These are phyloP conservation scores for Potorous gilbertii DNA, from an alignment of 2,797 vertebrate genomes.

Conservation along the genomic window DNA sequence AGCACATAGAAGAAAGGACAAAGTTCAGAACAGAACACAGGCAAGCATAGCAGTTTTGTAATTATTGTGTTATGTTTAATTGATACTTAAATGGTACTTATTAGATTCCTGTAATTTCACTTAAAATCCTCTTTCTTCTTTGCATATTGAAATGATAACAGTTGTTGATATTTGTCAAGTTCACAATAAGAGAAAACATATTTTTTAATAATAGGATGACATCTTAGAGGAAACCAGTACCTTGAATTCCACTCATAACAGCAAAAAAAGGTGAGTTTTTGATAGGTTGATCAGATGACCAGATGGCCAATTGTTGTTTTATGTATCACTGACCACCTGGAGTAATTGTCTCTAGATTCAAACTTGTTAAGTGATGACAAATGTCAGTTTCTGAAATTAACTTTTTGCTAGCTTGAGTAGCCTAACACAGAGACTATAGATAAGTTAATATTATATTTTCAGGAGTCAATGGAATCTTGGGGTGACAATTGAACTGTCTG, in stretches of 20 bases:
- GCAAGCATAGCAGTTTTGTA: not conserved
- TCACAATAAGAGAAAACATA: not conserved
- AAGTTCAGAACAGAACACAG: not conserved
- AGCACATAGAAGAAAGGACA: not conserved
- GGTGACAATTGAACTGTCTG: not conserved
- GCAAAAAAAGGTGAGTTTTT: not conserved
- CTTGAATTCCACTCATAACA: not conserved
- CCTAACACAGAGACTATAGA: not conserved
- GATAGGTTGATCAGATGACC: not conserved
- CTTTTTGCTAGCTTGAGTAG: not conserved
- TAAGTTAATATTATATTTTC: not conserved
- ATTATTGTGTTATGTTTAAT: not conserved
- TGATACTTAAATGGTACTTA: not conserved
- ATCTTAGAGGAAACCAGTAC: not conserved
- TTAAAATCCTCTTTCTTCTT: not conserved
- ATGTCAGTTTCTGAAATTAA: not conserved
- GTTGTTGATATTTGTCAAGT: not conserved
- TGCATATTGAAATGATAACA: not conserved
- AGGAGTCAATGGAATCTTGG: not conserved
- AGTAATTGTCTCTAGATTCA: not conserved
- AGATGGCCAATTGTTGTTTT: not conserved
- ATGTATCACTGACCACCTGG: not conserved
- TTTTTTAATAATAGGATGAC: not conserved
- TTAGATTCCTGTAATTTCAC: not conserved
- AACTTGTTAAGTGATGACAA: not conserved